Evolutionary conservation across 2,113 vertebrate genomes (phyloP).

Genomic region (Acrocephalus arundinaceus): DNA sequence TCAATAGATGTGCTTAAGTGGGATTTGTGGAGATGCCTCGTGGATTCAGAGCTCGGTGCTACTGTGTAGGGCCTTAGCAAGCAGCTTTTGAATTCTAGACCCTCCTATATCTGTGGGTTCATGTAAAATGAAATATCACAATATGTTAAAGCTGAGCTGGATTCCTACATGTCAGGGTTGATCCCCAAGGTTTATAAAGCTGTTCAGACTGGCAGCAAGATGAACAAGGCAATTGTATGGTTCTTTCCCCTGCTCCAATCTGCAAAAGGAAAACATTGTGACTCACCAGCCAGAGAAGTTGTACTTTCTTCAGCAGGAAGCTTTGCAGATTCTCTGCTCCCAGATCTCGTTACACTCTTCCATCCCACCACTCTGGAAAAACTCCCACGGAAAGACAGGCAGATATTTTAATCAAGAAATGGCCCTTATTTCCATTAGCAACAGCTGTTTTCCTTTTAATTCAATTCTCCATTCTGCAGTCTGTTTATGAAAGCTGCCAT

Average conservation of each 20-base stretch:
- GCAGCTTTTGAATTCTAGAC: background rate
- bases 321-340: constrained; percentile 55
- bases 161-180: constrained; percentile 2
- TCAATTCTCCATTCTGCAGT: constrained; percentile 58
- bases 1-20: constrained; percentile 1
- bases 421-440: constrained; percentile 64
- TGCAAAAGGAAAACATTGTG: constrained; percentile 37
- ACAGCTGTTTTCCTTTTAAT: constrained; percentile 66
- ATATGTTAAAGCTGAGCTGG: background rate
- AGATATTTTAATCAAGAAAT: constrained; percentile 66
- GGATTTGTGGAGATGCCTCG: background rate
- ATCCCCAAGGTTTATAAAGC: constrained; percentile 5
- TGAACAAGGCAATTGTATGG: constrained; percentile 19
- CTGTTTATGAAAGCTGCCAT: constrained; percentile 69
- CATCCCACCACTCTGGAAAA: constrained; percentile 43
- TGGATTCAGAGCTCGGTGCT: background rate
- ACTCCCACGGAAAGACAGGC: constrained; percentile 52
- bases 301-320: constrained; percentile 44
- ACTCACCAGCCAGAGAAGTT: constrained; percentile 14
- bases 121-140: background rate
- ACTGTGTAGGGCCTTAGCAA: background rate
- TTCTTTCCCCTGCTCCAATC: background rate
- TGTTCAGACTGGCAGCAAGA: constrained; percentile 1
- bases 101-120: background rate
- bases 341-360: constrained; percentile 42